Base-by-base conservation (phyloP, 2,113 vertebrate species). In the Tichodroma muraria region DNA sequence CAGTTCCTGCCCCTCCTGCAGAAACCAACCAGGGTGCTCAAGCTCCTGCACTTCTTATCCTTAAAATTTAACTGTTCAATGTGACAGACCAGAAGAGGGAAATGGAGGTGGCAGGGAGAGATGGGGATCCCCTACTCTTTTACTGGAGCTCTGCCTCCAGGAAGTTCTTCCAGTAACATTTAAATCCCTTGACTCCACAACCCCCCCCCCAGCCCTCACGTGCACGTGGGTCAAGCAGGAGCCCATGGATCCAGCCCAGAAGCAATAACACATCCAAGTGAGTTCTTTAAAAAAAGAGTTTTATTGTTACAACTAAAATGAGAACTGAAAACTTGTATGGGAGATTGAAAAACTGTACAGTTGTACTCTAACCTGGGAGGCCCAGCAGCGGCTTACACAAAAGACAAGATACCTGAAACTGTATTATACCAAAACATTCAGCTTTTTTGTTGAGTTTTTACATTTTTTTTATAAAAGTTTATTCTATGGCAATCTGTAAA, bases 271-370 rank as follows among this genome's bases (percentile, higher is more conserved):
- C 44, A 24, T 72, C 40, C 52, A 30, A 3, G 25, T 22, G 50
- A 30, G 2, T 97, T 98, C 97, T 97, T 98, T 97, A 97, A 95
- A 98, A 98, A 98, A 97, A 86, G 87, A 89, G 22, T 80, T 98
- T 98, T 98, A 98, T 98, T 98, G 96, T 98, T 98, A 96, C 97
- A 97, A 97, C 98, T 97, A 88, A 97, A 98, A 97, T 95, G 97
- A 97, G 97, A 98, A 98, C 97, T 97, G 94, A 97, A 97, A 95
- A 81, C 65, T 97, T 76, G 88, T 93, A 97, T 94, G 97, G 97
- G 97, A 96, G 97, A 89, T 95, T 97, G 96, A 96, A 97, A 97
- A 97, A 97, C 96, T 97, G 98, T 97, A 97, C 97, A 98, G 40
- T 90, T 81, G 69, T 94, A 97, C 96, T 93, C 25, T 92, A 96